phyloP scores from a whole-genome alignment of 2,888 invertebrate species.

The Coenonympha glycerion region DNA sequence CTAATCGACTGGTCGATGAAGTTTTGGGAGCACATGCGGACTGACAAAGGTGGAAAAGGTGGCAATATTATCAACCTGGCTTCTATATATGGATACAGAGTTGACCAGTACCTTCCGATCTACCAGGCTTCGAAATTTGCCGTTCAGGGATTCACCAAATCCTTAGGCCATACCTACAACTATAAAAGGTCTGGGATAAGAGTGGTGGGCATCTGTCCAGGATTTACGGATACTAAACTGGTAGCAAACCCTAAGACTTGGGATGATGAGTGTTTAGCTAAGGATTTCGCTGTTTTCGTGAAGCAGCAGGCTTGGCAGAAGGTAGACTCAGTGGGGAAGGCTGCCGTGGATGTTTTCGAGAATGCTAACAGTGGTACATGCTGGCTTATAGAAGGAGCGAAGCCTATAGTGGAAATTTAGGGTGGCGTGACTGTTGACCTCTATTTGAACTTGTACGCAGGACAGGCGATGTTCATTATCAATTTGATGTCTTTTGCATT shows the following conservation, averaged over 20 bases:
- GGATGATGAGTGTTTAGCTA: slow-evolving; percentile 26
- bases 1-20: slow-evolving; percentile 61
- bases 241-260: slow-evolving; percentile 24
- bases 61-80: slow-evolving; percentile 80
- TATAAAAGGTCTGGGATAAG: slow-evolving; percentile 66
- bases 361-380: slow-evolving; percentile 67
- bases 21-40: slow-evolving; percentile 76
- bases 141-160: slow-evolving; percentile 62
- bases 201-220: slow-evolving; percentile 72
- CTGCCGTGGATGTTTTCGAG: slow-evolving; percentile 45
- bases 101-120: slow-evolving; percentile 69
- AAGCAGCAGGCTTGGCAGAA: slow-evolving; percentile 42
- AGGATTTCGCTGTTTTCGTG: slow-evolving; percentile 33
- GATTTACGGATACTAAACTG: slow-evolving; percentile 62
- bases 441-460: too few species aligned
- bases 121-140: slow-evolving; percentile 78
- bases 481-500: too few species aligned
- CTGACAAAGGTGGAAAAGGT: slow-evolving; percentile 72
- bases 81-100: slow-evolving; percentile 74
- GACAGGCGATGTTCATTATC: too few species aligned
- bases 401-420: slow-evolving; percentile 34
- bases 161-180: slow-evolving; percentile 60
- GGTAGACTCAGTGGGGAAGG: slow-evolving; percentile 42
- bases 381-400: slow-evolving; percentile 67
- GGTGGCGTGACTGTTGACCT: neutral